A percentile compares a stretch with the other conserved stretches of the same genome.
phyloP scores from a whole-genome alignment of 2,113 vertebrate species.

The Hemiscyllium ocellatum region DNA sequence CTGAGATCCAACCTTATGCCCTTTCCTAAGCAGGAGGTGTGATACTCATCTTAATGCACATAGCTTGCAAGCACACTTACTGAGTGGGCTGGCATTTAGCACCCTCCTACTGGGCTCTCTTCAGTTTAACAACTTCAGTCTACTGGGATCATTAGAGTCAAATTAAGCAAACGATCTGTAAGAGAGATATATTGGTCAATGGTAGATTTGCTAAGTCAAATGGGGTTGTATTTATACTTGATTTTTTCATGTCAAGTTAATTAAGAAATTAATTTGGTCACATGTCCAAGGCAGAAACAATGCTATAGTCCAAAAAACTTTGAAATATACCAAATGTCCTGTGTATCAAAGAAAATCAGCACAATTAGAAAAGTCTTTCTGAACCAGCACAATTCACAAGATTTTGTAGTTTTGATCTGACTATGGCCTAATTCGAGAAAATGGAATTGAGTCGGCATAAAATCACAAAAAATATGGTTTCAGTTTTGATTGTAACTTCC shows the following conservation, averaged over 20 bases:
- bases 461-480: not conserved
- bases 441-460: not conserved
- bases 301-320: not conserved
- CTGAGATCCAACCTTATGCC: slow-evolving; percentile 28
- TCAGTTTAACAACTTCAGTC: slow-evolving; percentile 42
- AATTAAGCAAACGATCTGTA: slow-evolving; percentile 42
- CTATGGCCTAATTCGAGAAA: not conserved
- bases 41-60: slow-evolving; percentile 42
- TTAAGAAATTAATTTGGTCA: not conserved
- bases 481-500: not conserved
- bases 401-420: not conserved
- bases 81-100: not conserved
- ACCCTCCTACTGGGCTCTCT: slow-evolving; percentile 37
- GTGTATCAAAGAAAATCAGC: not conserved
- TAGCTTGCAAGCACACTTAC: slow-evolving; percentile 34
- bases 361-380: not conserved
- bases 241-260: not conserved
- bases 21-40: slow-evolving; percentile 18
- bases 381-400: not conserved
- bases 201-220: not conserved
- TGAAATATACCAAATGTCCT: not conserved
- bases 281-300: not conserved
- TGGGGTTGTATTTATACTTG: not conserved
- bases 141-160: slow-evolving; percentile 32
- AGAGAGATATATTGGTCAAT: slow-evolving; percentile 40